Conservation (phyloP, 2,797 vertebrate species). For the Novumbra hubbsi region DNA sequence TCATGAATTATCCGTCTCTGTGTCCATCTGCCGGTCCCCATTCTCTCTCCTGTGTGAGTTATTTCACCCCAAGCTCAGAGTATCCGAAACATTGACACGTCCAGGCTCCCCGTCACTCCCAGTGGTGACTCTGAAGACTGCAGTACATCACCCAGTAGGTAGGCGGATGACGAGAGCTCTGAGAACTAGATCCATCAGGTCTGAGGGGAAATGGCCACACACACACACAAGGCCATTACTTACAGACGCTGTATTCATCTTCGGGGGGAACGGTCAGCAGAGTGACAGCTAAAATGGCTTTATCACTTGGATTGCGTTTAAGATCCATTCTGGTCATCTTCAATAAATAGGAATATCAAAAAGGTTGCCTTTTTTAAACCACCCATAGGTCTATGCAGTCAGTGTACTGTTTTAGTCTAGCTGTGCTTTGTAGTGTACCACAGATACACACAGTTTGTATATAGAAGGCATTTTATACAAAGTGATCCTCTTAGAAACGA, state of each 20-base stretch:
- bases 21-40: not conserved
- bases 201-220: not conserved
- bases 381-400: not conserved
- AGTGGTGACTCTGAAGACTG: conserved; percentile 24
- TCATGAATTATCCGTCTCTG: not conserved
- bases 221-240: not conserved
- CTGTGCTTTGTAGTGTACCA: not conserved
- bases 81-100: not conserved
- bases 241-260: conserved; percentile 10
- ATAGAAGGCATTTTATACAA: not conserved
- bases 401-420: not conserved
- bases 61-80: too few species aligned
- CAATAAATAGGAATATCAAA: conserved; percentile 54
- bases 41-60: not conserved
- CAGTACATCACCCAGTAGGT: conserved; percentile 34
- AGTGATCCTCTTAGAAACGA: conserved; percentile 21
- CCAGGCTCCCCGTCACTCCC: conserved; percentile 25
- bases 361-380: not conserved
- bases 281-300: too few species aligned
- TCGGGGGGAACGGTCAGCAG: too few species aligned
- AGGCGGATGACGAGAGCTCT: conserved; percentile 22
- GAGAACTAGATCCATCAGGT: conserved; percentile 37
- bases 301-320: conserved; percentile 49
- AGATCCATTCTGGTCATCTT: conserved; percentile 48
- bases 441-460: conserved; percentile 6